phyloP scores from a whole-genome alignment of 2,797 vertebrate species.

The Sitta carolinensis region DNA sequence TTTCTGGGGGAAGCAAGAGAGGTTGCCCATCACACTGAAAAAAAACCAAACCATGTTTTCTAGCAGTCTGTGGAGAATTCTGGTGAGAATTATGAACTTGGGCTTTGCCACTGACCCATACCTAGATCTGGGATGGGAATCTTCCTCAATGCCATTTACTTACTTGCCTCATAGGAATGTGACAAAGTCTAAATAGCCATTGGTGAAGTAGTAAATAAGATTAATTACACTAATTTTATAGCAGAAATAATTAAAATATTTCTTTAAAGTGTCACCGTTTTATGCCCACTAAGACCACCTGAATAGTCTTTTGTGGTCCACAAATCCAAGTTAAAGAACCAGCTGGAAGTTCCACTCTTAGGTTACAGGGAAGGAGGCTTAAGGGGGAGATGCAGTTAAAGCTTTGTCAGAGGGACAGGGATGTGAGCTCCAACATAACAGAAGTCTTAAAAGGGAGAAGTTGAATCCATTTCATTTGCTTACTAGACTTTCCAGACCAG shows the following conservation, averaged over 20 bases:
- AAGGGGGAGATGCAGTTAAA: neutral
- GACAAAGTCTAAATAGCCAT: neutral
- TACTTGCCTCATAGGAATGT: neutral
- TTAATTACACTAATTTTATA: neutral
- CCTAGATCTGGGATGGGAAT: neutral
- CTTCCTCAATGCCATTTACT: neutral
- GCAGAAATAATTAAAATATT: neutral
- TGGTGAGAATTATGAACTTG: neutral
- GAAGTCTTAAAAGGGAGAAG: neutral
- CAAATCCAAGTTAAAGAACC: neutral
- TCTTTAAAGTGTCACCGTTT: neutral
- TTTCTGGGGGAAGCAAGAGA: neutral
- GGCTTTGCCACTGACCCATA: neutral
- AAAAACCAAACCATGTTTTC: neutral
- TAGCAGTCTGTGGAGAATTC: neutral
- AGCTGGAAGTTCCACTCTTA: neutral
- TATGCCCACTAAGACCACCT: neutral
- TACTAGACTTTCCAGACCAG: neutral
- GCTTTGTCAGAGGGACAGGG: neutral
- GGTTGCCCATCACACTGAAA: neutral
- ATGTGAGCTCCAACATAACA: accelerated
- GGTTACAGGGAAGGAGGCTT: neutral
- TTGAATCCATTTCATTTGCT: neutral
- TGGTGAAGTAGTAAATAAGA: neutral
- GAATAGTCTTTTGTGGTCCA: neutral